phyloP scores from a whole-genome alignment of 2,113 vertebrate species.

The Ploceus nigricollis region DNA sequence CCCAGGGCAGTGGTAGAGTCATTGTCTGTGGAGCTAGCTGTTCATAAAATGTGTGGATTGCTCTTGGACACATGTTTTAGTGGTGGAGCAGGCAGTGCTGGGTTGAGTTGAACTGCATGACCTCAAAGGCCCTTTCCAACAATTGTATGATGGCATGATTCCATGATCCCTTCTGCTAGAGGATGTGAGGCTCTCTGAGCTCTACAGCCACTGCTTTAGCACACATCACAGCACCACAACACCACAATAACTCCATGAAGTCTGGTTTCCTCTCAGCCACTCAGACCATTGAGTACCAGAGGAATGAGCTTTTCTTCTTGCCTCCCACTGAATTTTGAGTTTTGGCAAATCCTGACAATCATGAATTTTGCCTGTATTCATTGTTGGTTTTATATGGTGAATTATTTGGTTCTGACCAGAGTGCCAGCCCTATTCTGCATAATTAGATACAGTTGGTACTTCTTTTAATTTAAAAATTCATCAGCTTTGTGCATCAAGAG shows the following conservation, averaged over 20 bases:
- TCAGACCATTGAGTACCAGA: accelerated
- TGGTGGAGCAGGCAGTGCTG: too few relatives aligned
- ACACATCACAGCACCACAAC: accelerated
- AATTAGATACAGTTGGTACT: not conserved
- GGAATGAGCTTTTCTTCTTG: not conserved
- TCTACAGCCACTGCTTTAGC: not conserved
- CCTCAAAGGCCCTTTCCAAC: not conserved
- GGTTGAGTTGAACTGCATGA: not conserved
- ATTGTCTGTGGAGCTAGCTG: not conserved
- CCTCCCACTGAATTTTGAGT: not conserved
- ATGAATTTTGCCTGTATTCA: not conserved
- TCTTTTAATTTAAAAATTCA: not conserved
- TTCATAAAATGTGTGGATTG: not conserved
- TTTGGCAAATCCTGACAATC: not conserved
- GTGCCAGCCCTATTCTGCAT: accelerated
- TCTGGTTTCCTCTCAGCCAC: not conserved
- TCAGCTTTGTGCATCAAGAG: not conserved
- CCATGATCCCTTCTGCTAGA: not conserved
- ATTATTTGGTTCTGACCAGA: not conserved
- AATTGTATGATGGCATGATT: not conserved
- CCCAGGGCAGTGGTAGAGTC: too few relatives aligned
- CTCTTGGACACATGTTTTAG: too few relatives aligned
- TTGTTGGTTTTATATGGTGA: accelerated
- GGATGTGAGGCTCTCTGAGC: accelerated
- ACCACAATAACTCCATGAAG: not conserved